Evolutionary conservation across 2,113 vertebrate genomes (phyloP), one percentile per base, ranked within the genome.

Genomic region (Aldabrachelys gigantea): DNA sequence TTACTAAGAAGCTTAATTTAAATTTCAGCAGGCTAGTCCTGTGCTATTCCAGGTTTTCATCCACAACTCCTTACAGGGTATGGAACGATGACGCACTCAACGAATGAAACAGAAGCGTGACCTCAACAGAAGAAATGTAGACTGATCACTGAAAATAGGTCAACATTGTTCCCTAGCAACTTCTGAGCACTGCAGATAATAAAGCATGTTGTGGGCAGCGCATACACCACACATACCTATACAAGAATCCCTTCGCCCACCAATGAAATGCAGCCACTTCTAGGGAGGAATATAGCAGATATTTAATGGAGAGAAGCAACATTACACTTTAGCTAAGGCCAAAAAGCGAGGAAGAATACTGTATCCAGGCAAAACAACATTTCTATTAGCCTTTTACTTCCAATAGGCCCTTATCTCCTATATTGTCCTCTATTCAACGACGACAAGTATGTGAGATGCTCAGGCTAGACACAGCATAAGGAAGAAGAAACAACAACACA

Each of bases 151-250:
- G 89, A 31, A 95, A 90, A 89, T 22, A 50, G 95, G 84, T 17
- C 50, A 93, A 81, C 88, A 13, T 86, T 38, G 93, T 97, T 97
- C 96, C 97, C 95, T 96, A 97, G 97, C 96, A 97, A 96, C 96
- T 97, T 80, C 96, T 84, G 88, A 27, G 65, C 93, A 93, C 94
- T 96, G 95, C 95, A 90, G 89, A 93, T 24, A 93, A 93, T 94
- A 96, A 78, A 9, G 94, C 93, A 87, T 90, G 90, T 84, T 95
- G 94, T 44, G 41, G 91, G 88, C 96, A 93, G 79, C 91, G 91
- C 38, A 93, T 75, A 17, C 49, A 81, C 0, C 17, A 81, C 11
- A 75, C 82, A 21, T 25, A 22, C 88, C 92, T 52, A 69, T 69
- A 38, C 35, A 38, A 38, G 81, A 38, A 57, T 29, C 93, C 76